Percentiles rank a stretch among this genome's conserved stretches.
Conservation (phyloP, 2,888 invertebrate genomes). For the Dichetophora obliterata region DNA sequence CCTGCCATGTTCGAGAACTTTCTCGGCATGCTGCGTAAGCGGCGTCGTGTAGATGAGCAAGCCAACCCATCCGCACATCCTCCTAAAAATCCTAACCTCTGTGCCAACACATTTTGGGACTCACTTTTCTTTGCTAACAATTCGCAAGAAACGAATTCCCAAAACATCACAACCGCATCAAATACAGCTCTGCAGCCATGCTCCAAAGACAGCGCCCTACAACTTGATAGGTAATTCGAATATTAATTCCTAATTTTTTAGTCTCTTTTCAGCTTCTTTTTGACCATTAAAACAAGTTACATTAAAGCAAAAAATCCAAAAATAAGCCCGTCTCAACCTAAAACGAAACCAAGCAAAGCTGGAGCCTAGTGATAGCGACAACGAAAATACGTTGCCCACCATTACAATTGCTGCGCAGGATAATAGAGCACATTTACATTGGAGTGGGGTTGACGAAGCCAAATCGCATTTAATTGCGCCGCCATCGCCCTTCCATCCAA, state of each 20-base stretch:
- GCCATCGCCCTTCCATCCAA: conserved; percentile 23
- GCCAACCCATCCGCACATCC: conserved; percentile 34
- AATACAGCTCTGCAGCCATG: conserved; percentile 41
- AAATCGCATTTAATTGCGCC: conserved; percentile 19
- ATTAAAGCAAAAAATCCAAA: not conserved
- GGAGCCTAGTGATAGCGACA: not conserved
- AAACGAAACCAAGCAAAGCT: not conserved
- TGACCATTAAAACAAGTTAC: not conserved
- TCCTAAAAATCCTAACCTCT: not conserved
- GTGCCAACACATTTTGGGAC: conserved; percentile 24
- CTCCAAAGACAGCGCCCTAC: conserved; percentile 25
- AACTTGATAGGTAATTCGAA: conserved; percentile 59
- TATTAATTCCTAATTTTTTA: conserved; percentile 47
- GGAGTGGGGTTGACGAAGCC: conserved; percentile 13
- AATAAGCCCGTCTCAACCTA: not conserved
- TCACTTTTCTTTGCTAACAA: conserved; percentile 32
- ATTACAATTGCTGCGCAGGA: conserved; percentile 17
- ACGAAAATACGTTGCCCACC: not conserved
- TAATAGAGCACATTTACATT: not conserved
- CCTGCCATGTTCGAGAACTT: conserved; percentile 60
- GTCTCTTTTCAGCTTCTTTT: conserved; percentile 55
- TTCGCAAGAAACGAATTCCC: conserved; percentile 11
- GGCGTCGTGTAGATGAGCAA: conserved; percentile 59
- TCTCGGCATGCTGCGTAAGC: conserved; percentile 63
- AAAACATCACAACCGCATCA: conserved; percentile 1